Base-by-base conservation (phyloP, 2,113 vertebrate species). In the Scytalopus superciliaris region DNA sequence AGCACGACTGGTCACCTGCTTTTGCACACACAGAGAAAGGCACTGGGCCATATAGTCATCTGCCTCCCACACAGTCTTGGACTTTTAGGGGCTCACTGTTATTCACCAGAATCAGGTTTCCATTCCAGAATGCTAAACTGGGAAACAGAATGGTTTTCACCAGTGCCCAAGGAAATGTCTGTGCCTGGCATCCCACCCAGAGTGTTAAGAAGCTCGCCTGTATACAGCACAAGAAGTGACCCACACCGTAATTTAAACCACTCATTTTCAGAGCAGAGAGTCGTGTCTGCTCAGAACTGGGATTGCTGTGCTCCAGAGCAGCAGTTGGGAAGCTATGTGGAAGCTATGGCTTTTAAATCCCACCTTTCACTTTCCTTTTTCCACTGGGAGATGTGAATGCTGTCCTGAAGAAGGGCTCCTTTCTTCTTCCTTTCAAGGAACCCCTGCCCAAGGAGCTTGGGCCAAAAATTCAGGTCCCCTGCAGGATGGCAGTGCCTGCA, bases 41-140 rank as follows among this genome's bases (percentile, higher is more conserved):
- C 0, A 4, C 3, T 0, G 0, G 56, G 63, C 59, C 9, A 8
- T 19, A n/a, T 2, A 40, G 40, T n/a, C 88, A 52, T 22, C 62
- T 83, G 37, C 50, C 37, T 79, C 27, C 33, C 19, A 56, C 56
- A 30, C 1, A 17, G 16, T 1, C 76, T 60, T 68, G 47, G 31
- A 42, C 19, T 68, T 63, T 2, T 17, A 87, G 35, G 69, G 84
- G 59, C 49, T 63, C n/a, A 4, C 66, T 83, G 45, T 25, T 23
- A 42, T 22, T 75, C 55, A 74, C 45, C 31, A 57, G 44, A 84
- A 72, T 40, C 39, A n/a, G 70, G 28, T 42, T n/a, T 44, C 17
- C 19, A 63, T 60, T 89, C 63, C 67, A 76, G 47, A 14, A 57
- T 3, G 16, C 18, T 23, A 84, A 5, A 12, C 0, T 73, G 81